Base-by-base conservation (phyloP, 64 coral and sea anemone genomes). In the Montipora efflorescens region DNA sequence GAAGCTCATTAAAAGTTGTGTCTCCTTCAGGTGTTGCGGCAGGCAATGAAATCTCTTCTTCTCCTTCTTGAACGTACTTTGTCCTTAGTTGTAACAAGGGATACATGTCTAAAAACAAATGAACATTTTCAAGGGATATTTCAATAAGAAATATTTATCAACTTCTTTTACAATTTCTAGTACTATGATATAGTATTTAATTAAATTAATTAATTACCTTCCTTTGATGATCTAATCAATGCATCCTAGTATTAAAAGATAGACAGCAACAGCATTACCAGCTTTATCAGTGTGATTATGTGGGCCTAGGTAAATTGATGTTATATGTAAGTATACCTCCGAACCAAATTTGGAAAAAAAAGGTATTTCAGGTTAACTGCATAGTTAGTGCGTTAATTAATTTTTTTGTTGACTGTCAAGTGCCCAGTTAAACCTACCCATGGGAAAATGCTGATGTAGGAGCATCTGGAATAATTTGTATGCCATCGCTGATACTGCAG, bases 1-100 rank as follows among this genome's bases (percentile, higher is more conserved):
- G 14, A 59, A 83, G 51, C 47, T 83, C 80, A 83, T 83, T 83
- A 5, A 83, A 28, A 15, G 80, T 83, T 0, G 55, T 59, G 15
- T 57, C n/a, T 9, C 80, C 80, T 12, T 83, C 53, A 11, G 20
- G 18, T 44, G 80, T 83, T 83, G 19, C 25, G 1, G 22, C 51
- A 43, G 80, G 80, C n/a, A 83, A 83, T 61, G 80, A 57, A 19
- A 83, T 64, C 18, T 83, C 80, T 16, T 83, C 52, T 8, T 64
- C 51, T 14, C 48, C 20, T 83, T 52, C 51, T 22, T n/a, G 7
- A 7, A 36, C 8, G 28, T 25, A 83, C 19, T 52, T 83, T 20
- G 47, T 59, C 6, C 18, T 57, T 8, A 83, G 13, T 83, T 83
- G 80, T 62, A 83, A 83, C 78, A 80, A 22, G 1, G 78, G 51